These are phyloP conservation scores for Ephydatia muelleri DNA, from an alignment of 37 sponge, comb jelly and placozoan genomes.

Conservation along the genomic window DNA sequence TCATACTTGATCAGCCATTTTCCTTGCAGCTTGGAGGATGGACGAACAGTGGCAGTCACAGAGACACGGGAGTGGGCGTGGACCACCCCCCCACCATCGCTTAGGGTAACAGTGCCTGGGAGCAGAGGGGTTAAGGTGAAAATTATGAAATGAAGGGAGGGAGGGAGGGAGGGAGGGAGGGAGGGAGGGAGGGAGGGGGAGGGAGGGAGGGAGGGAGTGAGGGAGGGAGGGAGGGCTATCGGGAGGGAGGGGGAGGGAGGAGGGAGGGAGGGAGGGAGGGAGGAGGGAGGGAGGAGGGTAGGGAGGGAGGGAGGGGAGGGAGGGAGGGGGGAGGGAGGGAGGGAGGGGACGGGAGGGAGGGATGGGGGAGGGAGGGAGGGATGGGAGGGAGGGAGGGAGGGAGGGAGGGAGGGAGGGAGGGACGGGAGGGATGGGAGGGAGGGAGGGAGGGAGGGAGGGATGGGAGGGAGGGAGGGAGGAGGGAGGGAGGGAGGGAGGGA, in stretches of 20 bases:
- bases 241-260: neutral
- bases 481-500: too few relatives aligned
- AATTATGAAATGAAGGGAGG: too few relatives aligned
- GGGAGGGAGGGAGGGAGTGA: neutral
- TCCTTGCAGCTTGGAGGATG: too few relatives aligned
- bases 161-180: neutral
- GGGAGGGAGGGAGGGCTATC: neutral
- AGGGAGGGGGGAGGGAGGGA: neutral
- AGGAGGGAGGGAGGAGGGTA: neutral
- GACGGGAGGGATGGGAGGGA: too few relatives aligned
- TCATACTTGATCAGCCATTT: too few relatives aligned
- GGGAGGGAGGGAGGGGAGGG: constrained; percentile 1
- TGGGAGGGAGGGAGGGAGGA: neutral
- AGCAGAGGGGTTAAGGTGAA: too few relatives aligned
- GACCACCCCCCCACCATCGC: too few relatives aligned
- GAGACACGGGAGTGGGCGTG: too few relatives aligned
- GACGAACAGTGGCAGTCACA: too few relatives aligned
- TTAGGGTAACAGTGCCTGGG: too few relatives aligned
- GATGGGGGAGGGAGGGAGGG: constrained; percentile 10
- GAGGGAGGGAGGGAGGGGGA: neutral
- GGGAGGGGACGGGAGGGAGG: neutral
- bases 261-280: neutral
- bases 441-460: neutral
- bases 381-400: neutral
- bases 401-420: neutral